Evolutionary conservation across 2,888 invertebrate genomes (phyloP).

Genomic region (Eupithecia vulgata): DNA sequence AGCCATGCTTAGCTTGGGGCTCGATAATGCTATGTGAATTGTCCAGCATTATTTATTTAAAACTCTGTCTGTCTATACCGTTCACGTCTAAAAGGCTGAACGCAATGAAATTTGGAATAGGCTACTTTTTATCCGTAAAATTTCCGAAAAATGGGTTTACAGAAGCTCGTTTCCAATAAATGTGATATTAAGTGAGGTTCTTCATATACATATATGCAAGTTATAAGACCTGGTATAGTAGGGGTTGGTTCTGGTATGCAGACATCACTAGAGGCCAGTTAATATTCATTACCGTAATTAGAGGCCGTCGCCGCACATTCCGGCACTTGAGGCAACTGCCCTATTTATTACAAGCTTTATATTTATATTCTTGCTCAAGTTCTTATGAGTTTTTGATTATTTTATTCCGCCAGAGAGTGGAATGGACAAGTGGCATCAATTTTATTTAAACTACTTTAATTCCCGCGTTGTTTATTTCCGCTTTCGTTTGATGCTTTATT

Average conservation of each 20-base stretch:
- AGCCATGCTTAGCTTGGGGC: no score
- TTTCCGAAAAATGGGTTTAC: no score
- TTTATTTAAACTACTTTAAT: neutral
- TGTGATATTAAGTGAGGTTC: neutral
- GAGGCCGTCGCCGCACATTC: constrained; percentile 37
- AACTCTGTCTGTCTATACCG: no score
- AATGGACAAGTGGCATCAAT: neutral
- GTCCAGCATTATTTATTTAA: no score
- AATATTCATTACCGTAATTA: constrained; percentile 68
- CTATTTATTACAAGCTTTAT: constrained; percentile 32
- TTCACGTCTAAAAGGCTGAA: no score
- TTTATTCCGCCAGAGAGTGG: neutral
- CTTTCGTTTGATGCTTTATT: neutral
- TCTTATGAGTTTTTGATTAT: neutral
- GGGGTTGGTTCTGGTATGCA: neutral
- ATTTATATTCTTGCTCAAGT: constrained; percentile 18
- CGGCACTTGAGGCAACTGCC: constrained; percentile 26
- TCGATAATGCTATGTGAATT: no score
- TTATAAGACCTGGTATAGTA: neutral
- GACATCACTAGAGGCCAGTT: constrained; percentile 52
- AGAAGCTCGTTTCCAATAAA: no score
- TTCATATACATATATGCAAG: neutral
- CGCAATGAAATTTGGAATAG: no score
- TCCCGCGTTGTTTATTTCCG: neutral
- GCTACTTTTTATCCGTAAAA: no score